Conservation (phyloP, 2,888 invertebrate species). For the Orchestes rusci region DNA sequence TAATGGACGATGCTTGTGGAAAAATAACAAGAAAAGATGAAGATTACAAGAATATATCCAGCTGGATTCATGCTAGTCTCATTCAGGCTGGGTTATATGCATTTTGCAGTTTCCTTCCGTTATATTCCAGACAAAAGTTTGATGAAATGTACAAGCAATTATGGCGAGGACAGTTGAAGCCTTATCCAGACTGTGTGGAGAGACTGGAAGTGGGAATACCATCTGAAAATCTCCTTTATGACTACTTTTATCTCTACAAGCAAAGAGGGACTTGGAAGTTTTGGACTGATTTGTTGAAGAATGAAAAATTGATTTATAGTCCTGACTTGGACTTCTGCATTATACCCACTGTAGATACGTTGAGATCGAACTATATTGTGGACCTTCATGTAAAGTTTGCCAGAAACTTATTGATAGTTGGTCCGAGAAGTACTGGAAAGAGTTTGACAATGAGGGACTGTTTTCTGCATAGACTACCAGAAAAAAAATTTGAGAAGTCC, state of each 20-base stretch:
- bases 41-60: slow-evolving; percentile 44
- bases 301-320: slow-evolving; percentile 42
- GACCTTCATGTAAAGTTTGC: slow-evolving; percentile 52
- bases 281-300: slow-evolving; percentile 50
- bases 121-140: slow-evolving; percentile 40
- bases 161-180: slow-evolving; percentile 40
- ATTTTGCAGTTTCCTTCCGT: slow-evolving; percentile 57
- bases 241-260: slow-evolving; percentile 53
- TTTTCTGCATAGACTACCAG: slow-evolving; percentile 44
- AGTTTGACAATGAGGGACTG: slow-evolving; percentile 49
- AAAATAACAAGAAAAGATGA: slow-evolving; percentile 34
- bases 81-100: slow-evolving; percentile 66
- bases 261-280: slow-evolving; percentile 52
- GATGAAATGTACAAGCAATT: slow-evolving; percentile 40
- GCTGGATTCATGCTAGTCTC: slow-evolving; percentile 49
- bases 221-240: slow-evolving; percentile 51
- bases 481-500: slow-evolving; percentile 47
- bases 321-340: slow-evolving; percentile 43
- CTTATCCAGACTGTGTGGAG: slow-evolving; percentile 46
- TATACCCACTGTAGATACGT: slow-evolving; percentile 53
- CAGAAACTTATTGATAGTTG: slow-evolving; percentile 56
- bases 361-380: slow-evolving; percentile 49
- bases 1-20: slow-evolving; percentile 36
- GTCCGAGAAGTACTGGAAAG: slow-evolving; percentile 59
- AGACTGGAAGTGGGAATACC: slow-evolving; percentile 51